Conservation (phyloP, 2,113 vertebrate species). For the Eubucco bourcierii region DNA sequence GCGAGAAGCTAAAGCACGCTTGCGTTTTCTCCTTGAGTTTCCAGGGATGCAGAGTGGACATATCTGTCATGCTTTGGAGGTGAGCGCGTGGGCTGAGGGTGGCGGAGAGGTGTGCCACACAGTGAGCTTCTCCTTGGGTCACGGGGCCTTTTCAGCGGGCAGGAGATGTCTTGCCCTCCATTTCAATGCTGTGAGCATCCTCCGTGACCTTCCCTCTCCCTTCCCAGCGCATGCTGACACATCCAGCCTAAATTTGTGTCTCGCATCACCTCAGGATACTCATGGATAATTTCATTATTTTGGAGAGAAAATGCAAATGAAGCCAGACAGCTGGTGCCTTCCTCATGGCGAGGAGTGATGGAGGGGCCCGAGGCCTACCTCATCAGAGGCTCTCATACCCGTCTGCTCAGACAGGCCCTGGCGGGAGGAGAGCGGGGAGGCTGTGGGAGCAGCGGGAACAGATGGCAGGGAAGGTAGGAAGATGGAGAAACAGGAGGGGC, state of each 20-base stretch:
- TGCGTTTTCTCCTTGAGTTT: rapidly evolving
- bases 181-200: slow-evolving; percentile 42
- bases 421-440: slow-evolving; percentile 76
- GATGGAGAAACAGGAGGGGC: slow-evolving; percentile 69
- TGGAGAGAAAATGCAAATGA: slow-evolving; percentile 95
- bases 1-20: neutral
- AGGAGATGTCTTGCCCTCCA: slow-evolving; percentile 24
- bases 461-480: slow-evolving; percentile 81
- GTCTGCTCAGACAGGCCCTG: slow-evolving; percentile 85
- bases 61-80: neutral
- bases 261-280: slow-evolving; percentile 96
- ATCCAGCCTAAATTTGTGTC: slow-evolving; percentile 81
- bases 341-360: slow-evolving; percentile 87
- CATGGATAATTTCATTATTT: slow-evolving; percentile 98
- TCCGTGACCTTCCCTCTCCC: slow-evolving; percentile 79
- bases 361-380: slow-evolving; percentile 86
- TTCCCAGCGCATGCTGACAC: slow-evolving; percentile 78
- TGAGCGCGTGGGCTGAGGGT: rapidly evolving
- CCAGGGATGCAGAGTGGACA: rapidly evolving
- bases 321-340: slow-evolving; percentile 93
- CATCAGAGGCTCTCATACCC: slow-evolving; percentile 81
- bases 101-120: no score
- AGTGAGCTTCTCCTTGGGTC: neutral
- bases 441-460: slow-evolving; percentile 82
- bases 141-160: neutral